These are phyloP conservation scores for Zapus hudsonius DNA, from an alignment of 2,113 vertebrate genomes.

Conservation along the genomic window DNA sequence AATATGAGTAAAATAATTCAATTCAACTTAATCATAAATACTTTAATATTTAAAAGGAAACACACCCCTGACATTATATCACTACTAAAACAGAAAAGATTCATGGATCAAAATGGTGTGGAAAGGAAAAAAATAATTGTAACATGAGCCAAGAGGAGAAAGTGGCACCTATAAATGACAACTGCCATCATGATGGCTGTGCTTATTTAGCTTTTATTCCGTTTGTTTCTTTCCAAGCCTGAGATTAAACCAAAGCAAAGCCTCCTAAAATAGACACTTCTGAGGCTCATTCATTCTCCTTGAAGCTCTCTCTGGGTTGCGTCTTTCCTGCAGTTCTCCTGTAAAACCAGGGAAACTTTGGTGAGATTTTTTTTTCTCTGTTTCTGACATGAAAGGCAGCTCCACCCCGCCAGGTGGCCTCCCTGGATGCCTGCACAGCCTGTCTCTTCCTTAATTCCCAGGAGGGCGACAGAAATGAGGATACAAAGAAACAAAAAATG, in stretches of 20 bases:
- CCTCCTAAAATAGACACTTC: conserved; percentile 49
- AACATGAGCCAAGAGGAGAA: neutral
- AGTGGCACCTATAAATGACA: neutral
- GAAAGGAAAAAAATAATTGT: neutral
- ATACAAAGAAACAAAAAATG: conserved; percentile 34
- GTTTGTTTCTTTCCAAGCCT: neutral
- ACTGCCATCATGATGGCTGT: neutral
- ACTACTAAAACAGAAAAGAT: neutral
- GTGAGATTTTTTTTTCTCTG: conserved; percentile 32
- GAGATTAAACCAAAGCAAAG: conserved; percentile 44
- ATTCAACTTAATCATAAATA: no score
- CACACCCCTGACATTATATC: neutral
- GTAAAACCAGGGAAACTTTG: conserved; percentile 56
- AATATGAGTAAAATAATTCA: no score
- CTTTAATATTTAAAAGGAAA: neutral
- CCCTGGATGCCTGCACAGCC: neutral
- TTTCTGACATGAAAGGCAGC: conserved; percentile 54
- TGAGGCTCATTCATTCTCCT: conserved; percentile 38
- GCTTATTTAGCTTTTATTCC: neutral
- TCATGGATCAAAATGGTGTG: neutral
- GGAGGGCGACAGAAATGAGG: conserved; percentile 42
- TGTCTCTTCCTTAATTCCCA: neutral
- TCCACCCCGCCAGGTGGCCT: conserved; percentile 22
- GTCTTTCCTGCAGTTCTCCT: conserved; percentile 48
- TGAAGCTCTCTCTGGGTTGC: neutral